Evolutionary conservation across 2,888 invertebrate genomes (phyloP).

Genomic region (Nephrocerus scutellatus): DNA sequence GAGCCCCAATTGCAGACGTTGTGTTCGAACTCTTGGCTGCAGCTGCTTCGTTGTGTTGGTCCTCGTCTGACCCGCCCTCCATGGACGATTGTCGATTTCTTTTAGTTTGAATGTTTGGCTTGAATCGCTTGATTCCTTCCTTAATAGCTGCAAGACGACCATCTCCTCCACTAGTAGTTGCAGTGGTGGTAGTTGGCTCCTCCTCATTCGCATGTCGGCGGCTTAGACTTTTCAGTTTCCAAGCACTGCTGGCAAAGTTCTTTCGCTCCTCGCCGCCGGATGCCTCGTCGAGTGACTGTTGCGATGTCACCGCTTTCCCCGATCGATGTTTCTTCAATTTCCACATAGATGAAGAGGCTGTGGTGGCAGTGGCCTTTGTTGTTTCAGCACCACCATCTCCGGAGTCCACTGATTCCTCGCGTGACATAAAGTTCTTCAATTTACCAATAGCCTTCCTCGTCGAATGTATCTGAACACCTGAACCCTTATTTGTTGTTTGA

Average conservation of each 20-base stretch:
- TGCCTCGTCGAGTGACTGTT: constrained; percentile 11
- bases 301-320: too few relatives aligned
- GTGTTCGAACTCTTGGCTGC: background rate
- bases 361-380: background rate
- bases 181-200: background rate
- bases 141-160: too few relatives aligned
- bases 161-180: too few relatives aligned
- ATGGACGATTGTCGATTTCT: constrained; percentile 14
- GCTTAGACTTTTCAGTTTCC: constrained; percentile 1
- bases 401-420: constrained; percentile 2
- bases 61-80: constrained; percentile 18
- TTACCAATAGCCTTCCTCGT: too few relatives aligned
- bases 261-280: background rate
- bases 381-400: background rate
- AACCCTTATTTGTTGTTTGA: background rate
- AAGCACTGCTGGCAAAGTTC: background rate
- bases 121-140: background rate
- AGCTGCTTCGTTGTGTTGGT: constrained; percentile 16
- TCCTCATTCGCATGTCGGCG: constrained; percentile 6
- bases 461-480: too few relatives aligned
- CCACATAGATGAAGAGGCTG: constrained; percentile 12
- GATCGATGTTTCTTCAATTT: too few relatives aligned
- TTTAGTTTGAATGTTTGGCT: constrained; percentile 2
- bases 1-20: constrained; percentile 22
- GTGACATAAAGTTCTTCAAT: too few relatives aligned